Percentiles rank a stretch among this genome's conserved stretches.
These are phyloP conservation scores for Urocolius indicus DNA, from an alignment of 2,113 vertebrate species.

Conservation along the genomic window DNA sequence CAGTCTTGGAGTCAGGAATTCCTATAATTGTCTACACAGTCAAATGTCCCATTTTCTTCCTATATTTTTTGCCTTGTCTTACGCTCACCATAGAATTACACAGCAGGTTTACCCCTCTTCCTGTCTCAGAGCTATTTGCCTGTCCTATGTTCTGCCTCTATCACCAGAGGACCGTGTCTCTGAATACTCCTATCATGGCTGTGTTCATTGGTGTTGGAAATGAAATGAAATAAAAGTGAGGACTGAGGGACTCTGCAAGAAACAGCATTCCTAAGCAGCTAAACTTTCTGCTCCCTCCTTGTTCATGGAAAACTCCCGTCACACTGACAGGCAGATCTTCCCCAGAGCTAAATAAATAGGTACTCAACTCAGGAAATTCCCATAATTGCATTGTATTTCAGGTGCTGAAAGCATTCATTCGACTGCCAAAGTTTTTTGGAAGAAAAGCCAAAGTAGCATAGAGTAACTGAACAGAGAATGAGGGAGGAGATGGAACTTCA, in stretches of 20 bases:
- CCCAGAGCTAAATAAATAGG: background rate
- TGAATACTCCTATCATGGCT: rapidly evolving
- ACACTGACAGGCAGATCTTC: background rate
- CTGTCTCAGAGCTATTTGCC: background rate
- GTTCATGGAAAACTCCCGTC: background rate
- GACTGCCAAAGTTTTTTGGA: background rate
- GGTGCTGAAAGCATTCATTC: background rate
- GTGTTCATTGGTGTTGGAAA: background rate
- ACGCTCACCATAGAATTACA: background rate
- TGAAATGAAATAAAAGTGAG: background rate
- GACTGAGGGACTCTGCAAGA: background rate
- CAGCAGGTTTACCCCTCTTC: background rate
- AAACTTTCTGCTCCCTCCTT: background rate
- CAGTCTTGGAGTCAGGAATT: background rate
- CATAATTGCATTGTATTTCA: background rate
- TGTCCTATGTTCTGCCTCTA: background rate
- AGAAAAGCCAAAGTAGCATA: background rate
- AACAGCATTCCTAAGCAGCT: background rate
- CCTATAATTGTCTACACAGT: background rate
- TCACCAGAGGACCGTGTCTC: background rate
- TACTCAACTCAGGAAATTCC: background rate
- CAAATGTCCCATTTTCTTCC: background rate
- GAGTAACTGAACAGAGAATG: background rate
- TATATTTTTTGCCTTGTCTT: background rate
- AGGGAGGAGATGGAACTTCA: background rate